Evolutionary conservation across 2,797 vertebrate genomes (phyloP), one percentile per base, ranked within the genome.

Genomic region (Tachyglossus aculeatus): DNA sequence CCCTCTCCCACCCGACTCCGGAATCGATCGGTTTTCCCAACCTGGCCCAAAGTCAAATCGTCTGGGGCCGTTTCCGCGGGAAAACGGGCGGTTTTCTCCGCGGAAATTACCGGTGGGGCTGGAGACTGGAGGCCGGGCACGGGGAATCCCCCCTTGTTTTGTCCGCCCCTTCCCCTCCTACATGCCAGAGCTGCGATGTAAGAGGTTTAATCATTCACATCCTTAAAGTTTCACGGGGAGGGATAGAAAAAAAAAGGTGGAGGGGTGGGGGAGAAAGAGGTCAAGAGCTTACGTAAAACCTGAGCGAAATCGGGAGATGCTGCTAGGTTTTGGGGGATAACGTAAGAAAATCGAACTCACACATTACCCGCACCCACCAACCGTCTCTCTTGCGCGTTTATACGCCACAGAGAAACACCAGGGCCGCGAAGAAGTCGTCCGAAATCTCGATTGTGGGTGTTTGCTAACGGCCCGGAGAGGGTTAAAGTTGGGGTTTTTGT

Each of bases 161-260:
- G 41, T 14, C n/a, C 41, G 8, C 16, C 5, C 12, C 15, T 16
- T n/a, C 2, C 12, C 60, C 73, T 62, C 59, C 67, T 52, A 81
- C 56, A 41, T 81, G 73, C 65, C 71, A 63, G 73, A 81, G 61
- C 71, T 62, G 71, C 4, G 4, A 67, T 74, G 69, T 74, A 72
- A 80, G 80, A 73, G 82, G 83, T 66, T 82, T 84, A 88, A 84
- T 86, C 70, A 82, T 82, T 84, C 74, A 82, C 79, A 51, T 32
- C 22, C 56, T 53, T 45, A 56, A 78, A 61, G 61, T 45, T 62
- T 77, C 80, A 44, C n/a, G 55, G 41, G 41, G 31, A 72, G 43
- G 73, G 53, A 58, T 69, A 57, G 9, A 27, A n/a, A 9, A 29
- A 44, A 29, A 32, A 45, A n/a, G 16, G 25, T 15, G 10, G 13